A percentile compares a stretch with the other conserved stretches of the same genome.
Evolutionary conservation across 2,113 vertebrate species (phyloP).

Genomic region (Anoura caudifer): DNA sequence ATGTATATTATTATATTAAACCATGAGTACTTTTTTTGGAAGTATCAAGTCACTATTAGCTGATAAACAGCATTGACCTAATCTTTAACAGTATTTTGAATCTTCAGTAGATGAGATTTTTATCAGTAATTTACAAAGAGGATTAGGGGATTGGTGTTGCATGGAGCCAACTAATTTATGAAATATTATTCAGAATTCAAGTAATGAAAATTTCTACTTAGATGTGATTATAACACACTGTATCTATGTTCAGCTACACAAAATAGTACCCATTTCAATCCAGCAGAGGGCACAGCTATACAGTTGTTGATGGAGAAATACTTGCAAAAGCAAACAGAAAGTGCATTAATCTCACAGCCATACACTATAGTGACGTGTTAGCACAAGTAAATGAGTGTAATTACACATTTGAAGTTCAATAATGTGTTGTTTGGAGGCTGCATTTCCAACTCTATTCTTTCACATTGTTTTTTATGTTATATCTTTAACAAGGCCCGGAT

Average conservation of each 20-base stretch:
- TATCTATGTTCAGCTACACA: neutral
- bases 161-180: neutral
- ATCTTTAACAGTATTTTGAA: slow-evolving; percentile 2
- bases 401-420: neutral
- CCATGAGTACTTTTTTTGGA: neutral
- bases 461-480: neutral
- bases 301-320: neutral
- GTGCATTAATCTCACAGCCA: neutral
- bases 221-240: neutral
- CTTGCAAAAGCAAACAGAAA: neutral
- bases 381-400: neutral
- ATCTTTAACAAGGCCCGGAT: neutral
- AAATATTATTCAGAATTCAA: slow-evolving; percentile 1
- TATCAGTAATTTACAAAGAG: neutral
- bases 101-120: neutral
- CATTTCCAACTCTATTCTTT: neutral
- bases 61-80: neutral
- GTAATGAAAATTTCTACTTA: neutral
- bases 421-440: neutral
- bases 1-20: neutral
- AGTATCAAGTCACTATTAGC: neutral
- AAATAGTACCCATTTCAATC: neutral
- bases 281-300: slow-evolving; percentile 57
- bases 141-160: neutral
- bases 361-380: neutral